phyloP scores from a whole-genome alignment of 53 echinoderm and acorn worm genomes.

The Paracentrotus lividus region DNA sequence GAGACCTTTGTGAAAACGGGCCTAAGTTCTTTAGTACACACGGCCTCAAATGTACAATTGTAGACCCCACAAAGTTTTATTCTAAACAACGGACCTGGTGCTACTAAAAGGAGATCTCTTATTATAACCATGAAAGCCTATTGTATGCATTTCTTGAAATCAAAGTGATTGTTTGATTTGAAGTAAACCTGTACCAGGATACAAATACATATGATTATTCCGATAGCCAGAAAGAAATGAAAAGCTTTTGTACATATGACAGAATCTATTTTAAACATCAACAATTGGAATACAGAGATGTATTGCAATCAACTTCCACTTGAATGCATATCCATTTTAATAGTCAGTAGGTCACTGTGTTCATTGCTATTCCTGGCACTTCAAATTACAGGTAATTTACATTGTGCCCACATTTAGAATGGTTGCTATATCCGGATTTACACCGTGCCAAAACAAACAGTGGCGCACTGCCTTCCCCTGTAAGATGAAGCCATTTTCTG shows the following conservation, averaged over 20 bases:
- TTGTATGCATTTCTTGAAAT: no score
- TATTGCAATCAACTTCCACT: neutral
- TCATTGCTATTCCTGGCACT: neutral
- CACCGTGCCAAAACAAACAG: slow-evolving; percentile 29
- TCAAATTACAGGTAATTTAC: slow-evolving; percentile 31
- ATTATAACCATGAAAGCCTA: no score
- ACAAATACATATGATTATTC: no score
- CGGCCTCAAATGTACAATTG: no score
- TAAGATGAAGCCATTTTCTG: slow-evolving; percentile 17
- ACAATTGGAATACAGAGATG: neutral
- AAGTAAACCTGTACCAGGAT: no score
- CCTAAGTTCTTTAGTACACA: no score
- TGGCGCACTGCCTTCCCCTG: neutral
- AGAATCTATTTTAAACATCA: neutral
- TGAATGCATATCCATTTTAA: neutral
- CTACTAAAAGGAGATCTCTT: no score
- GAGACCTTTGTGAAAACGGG: no score
- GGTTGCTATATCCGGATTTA: slow-evolving; percentile 2
- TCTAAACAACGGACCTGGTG: no score
- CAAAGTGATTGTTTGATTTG: no score
- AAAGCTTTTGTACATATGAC: neutral
- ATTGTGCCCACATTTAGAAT: slow-evolving; percentile 50
- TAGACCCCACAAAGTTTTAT: no score
- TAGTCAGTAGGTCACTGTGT: slow-evolving; percentile 31
- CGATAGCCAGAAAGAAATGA: neutral